A percentile compares a stretch with the other conserved stretches of the same genome.
phyloP scores from a whole-genome alignment of 2,797 vertebrate genomes.

The Fistularia commersonii region DNA sequence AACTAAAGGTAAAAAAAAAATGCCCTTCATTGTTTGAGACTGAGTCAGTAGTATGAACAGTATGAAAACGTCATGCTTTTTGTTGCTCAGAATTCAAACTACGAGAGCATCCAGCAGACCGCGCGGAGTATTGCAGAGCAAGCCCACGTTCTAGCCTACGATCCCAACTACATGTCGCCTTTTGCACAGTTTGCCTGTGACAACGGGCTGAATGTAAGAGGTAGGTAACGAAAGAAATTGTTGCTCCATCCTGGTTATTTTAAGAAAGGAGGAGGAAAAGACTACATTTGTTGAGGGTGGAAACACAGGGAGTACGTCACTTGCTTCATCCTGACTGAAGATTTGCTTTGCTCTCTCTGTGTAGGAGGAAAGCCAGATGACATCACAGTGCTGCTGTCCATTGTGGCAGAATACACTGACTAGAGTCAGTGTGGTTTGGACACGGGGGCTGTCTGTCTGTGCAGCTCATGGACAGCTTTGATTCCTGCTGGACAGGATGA shows the following conservation, averaged over 20 bases:
- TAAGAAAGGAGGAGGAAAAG: neutral
- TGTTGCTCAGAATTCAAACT: slow-evolving; percentile 85
- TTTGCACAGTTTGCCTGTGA: slow-evolving; percentile 98
- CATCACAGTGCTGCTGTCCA: slow-evolving; percentile 97
- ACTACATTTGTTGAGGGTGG: neutral
- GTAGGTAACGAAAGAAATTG: slow-evolving; percentile 64
- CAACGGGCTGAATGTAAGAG: slow-evolving; percentile 96
- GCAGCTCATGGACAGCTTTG: slow-evolving; percentile 45
- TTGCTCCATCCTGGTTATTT: neutral
- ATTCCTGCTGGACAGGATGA: slow-evolving; percentile 75
- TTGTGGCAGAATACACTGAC: slow-evolving; percentile 98
- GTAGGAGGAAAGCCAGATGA: slow-evolving; percentile 92
- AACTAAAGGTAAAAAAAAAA: slow-evolving; percentile 83
- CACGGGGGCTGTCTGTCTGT: slow-evolving; percentile 31
- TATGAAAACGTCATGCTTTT: neutral
- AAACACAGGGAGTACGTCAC: neutral
- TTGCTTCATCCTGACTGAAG: neutral
- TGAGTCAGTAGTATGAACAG: no score
- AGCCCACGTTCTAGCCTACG: slow-evolving; percentile 95
- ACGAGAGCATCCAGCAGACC: slow-evolving; percentile 95
- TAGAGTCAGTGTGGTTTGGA: slow-evolving; percentile 61
- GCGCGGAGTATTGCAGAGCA: slow-evolving; percentile 96
- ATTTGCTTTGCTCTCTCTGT: neutral
- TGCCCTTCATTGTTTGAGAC: neutral
- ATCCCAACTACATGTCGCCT: slow-evolving; percentile 99